Evolutionary conservation across 2,113 vertebrate species (phyloP), one percentile per base, ranked within the genome.

Genomic region (Regulus satrapa): DNA sequence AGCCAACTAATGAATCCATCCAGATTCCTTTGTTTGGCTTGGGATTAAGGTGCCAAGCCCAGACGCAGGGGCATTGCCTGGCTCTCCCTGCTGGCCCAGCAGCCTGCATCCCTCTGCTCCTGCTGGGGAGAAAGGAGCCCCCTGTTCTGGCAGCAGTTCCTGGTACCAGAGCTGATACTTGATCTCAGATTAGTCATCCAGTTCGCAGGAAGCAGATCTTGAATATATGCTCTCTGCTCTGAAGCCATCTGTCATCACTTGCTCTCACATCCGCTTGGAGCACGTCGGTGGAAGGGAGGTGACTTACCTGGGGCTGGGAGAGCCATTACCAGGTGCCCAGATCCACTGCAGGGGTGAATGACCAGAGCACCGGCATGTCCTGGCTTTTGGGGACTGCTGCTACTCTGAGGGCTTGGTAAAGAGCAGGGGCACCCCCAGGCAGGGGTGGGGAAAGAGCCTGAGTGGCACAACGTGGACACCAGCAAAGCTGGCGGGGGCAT

Each of bases 201-300:
- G 88, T 81, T 84, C 34, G 9, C 86, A 74, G 95, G 73, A 97
- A 88, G 81, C 86, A 94, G 92, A 88, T 96, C 86, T 89, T 92
- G 85, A 92, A 91, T 93, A 46, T 66, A 51, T 62, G 40, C 83
- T 94, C 84, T 83, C 71, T 94, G 88, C 94, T 95, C 90, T 88
- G 84, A 92, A 92, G 77, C 97, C 94, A 91, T 96, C 96, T 96
- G 96, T 93, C 88, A 84, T 84, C 68, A 43, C 83, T 87, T 75
- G 85, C 85, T 93, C 81, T 92, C 92, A 89, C 51, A 69, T 94
- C 93, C 88, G 80, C 80, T 49, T 5, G 3, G 75, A 94, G 92
- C 88, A 80, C 13, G 1, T 95, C 68, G 4, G 0, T 7, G 0
- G 87, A 34, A 52, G 75, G 69, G 72, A 78, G 84, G 51, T 66